phyloP scores from a whole-genome alignment of 35 echinoderm and acorn worm genomes.

The Acanthaster planci region DNA sequence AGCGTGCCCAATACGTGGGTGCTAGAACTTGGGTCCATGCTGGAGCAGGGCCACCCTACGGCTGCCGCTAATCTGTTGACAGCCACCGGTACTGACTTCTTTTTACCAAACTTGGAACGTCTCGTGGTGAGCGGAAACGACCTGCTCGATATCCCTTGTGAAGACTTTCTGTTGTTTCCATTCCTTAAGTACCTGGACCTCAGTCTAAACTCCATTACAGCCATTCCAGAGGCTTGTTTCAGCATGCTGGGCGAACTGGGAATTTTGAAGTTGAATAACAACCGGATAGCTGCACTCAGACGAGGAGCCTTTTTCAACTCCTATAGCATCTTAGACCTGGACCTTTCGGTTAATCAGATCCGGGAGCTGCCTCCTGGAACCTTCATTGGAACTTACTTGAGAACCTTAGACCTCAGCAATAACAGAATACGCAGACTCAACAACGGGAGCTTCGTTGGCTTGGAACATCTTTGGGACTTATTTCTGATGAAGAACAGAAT shows the following conservation, averaged over 20 bases:
- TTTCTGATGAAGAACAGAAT: conserved; percentile 25
- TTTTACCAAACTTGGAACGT: conserved; percentile 30
- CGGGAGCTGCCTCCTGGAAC: neutral
- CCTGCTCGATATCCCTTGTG: conserved; percentile 33
- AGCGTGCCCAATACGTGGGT: conserved; percentile 45
- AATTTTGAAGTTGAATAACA: conserved; percentile 20
- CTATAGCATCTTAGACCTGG: conserved; percentile 3
- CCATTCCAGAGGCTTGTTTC: conserved; percentile 44
- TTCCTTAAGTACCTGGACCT: conserved; percentile 28
- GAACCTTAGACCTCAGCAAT: conserved; percentile 17
- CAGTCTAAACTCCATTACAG: conserved; percentile 41
- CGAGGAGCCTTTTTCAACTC: conserved; percentile 23
- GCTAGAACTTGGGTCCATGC: conserved; percentile 35
- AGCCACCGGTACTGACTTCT: neutral
- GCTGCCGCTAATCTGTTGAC: conserved; percentile 2
- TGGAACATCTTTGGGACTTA: neutral
- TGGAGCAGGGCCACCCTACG: neutral
- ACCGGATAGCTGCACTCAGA: conserved; percentile 33
- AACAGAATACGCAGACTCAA: conserved; percentile 24
- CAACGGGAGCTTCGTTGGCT: conserved; percentile 30
- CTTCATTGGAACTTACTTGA: neutral
- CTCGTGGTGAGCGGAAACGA: conserved; percentile 21
- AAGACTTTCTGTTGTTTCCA: conserved; percentile 24
- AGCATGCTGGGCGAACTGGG: neutral
- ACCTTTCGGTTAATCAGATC: conserved; percentile 32